phyloP scores from a whole-genome alignment of 30 jellyfish, hydroid and myxozoan species.

The Morbakka virulenta region DNA sequence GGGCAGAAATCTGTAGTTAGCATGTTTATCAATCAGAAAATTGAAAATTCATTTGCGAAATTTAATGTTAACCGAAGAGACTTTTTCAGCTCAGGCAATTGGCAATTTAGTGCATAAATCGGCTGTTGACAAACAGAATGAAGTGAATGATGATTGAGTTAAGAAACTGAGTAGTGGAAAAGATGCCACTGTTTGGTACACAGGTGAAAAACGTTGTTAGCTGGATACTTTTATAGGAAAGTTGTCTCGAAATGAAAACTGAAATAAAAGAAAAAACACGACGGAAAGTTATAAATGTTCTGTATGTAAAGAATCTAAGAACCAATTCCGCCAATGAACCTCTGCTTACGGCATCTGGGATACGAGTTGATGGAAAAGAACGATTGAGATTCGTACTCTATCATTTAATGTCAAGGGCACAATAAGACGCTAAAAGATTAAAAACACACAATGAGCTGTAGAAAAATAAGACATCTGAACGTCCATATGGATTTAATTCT shows the following conservation, averaged over 20 bases:
- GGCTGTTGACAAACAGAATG: not conserved
- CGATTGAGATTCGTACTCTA: too few relatives aligned
- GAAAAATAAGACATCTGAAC: conserved; percentile 26
- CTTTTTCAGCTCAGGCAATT: not conserved
- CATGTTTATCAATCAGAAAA: not conserved
- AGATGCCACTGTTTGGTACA: not conserved
- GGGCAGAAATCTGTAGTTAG: conserved; percentile 4
- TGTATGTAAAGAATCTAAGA: conserved; percentile 34
- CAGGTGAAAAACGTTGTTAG: not conserved
- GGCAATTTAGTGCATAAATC: not conserved
- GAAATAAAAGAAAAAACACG: conserved; percentile 24
- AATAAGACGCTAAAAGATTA: too few relatives aligned
- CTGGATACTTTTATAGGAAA: not conserved
- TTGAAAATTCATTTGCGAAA: not conserved
- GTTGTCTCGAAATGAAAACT: not conserved
- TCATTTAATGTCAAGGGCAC: too few relatives aligned
- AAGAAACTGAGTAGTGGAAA: not conserved
- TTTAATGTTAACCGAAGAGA: not conserved
- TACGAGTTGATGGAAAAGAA: conserved; percentile 55
- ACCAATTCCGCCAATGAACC: conserved; percentile 35
- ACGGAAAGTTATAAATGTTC: conserved; percentile 20
- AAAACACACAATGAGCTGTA: too few relatives aligned
- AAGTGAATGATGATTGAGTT: not conserved
- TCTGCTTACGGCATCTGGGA: conserved; percentile 41
- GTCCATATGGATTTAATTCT: conserved; percentile 46